Conservation (phyloP, 2,888 invertebrate genomes). For the Phortica okadai region DNA sequence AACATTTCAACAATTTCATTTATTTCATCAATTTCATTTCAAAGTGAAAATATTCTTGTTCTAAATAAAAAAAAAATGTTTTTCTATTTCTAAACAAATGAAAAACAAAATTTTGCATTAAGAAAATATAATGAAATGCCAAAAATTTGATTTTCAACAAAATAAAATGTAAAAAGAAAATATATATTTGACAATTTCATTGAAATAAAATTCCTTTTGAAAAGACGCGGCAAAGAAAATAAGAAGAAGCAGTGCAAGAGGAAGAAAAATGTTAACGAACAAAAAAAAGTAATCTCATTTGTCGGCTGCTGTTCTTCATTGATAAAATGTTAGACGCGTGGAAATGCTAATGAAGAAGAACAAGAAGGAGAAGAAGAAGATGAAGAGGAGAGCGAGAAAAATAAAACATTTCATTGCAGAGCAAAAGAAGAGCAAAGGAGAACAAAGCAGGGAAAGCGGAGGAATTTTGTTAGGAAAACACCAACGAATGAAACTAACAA, state of each 20-base stretch:
- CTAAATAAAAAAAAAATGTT: neutral
- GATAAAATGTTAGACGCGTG: neutral
- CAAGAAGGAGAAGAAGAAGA: constrained; percentile 21
- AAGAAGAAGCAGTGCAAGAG: neutral
- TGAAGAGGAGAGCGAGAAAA: neutral
- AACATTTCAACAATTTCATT: too few species aligned
- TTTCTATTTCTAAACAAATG: neutral
- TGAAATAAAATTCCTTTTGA: neutral
- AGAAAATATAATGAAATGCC: neutral
- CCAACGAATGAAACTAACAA: constrained; percentile 9
- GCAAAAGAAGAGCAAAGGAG: too few species aligned
- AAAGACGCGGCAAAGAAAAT: too few species aligned
- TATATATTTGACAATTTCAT: neutral
- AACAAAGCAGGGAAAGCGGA: too few species aligned
- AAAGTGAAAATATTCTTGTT: neutral
- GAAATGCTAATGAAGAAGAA: constrained; percentile 13
- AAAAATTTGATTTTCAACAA: neutral
- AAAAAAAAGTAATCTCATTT: neutral
- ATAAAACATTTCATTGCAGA: too few species aligned
- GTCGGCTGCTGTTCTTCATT: neutral
- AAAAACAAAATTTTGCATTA: neutral
- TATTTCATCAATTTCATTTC: too few species aligned
- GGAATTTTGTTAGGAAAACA: neutral
- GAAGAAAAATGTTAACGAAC: neutral
- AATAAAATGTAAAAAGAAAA: neutral